Base-by-base conservation (phyloP, 2,797 vertebrate genomes). In the Dipus sagitta region DNA sequence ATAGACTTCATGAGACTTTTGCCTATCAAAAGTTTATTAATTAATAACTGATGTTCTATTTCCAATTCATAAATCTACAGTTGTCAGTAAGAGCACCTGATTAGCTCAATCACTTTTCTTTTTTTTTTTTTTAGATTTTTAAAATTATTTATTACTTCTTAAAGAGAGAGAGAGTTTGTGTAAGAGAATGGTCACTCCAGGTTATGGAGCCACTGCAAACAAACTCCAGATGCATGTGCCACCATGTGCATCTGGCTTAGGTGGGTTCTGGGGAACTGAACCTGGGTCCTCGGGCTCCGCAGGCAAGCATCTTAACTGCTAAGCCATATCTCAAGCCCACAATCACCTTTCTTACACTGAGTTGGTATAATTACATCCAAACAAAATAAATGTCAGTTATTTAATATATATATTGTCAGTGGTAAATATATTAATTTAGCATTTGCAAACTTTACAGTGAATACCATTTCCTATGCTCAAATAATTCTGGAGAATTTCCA, bases 1-100 rank as follows among this genome's bases (percentile, higher is more conserved):
- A 58, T 3, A 95, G 68, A 80, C 15, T 15, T 88, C 23, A 26
- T 80, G 47, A 87, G 77, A 83, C 42, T 83, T 88, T 92, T 72
- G 8, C 32, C 38, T 58, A 65, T 18, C 24, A 52, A 93, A 91
- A n/a, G 6, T 62, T 84, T 28, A 42, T 20, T 79, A 62, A 92
- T 77, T 42, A 89, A 88, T 42, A 81, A 72, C 64, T 91, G 68
- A 79, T 60, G 88, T 75, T 87, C 28, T 77, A 65, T 47, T 81
- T 88, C 65, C 26, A 91, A 65, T 84, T 93, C 34, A 85, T 70
- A 67, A 60, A 88, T 80, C 62, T 42, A 26, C n/a, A 38, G 14
- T 21, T 42, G 52, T 58, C 28, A 74, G 13, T 71, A 75, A 93
- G 62, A 79, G 58, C 3, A 58, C 79, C 71, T 72, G 15, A 86